Evolutionary conservation across 1,140 invertebrate genomes (phyloP), one percentile per base, ranked within the genome.

Genomic region (Doryteuthis pealeii): DNA sequence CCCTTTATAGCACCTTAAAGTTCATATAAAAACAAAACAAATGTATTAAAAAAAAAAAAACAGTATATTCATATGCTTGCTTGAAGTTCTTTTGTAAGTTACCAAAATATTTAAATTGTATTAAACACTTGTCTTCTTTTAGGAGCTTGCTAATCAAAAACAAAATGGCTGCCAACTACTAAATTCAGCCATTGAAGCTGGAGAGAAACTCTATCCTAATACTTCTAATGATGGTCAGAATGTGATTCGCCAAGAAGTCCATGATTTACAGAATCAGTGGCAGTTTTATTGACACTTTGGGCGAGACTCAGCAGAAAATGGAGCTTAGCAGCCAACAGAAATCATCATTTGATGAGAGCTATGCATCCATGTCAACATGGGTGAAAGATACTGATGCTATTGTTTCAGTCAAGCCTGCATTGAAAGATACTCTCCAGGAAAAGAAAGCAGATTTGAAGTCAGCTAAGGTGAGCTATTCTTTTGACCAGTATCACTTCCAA

Each of bases 321-420:
- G 93, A 76, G 92, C 93, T 33, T 93, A 97, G 89, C 45, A 75
- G 80, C 12, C 83, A 84, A 82, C 84, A 86, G 78, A 86, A 85
- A 86, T 81, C 82, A 35, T 80, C 83, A 22, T 88, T 86, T 81
- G 85, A 84, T 77, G 86, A 86, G 32, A 86, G 83, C 75, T 83
- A 79, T 79, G 95, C 97, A 83, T 94, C 97, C 86, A 85, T 98
- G 5, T 95, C 93, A 0, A 93, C 94, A 83, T 98, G 96, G 96
- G 85, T 98, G 0, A 92, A 92, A 81, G 94, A 96, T 83, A 94
- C 96, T n/a, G 95, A 97, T 85, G 90, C 92, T 78, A 93, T 94
- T 1, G 95, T 98, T 92, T 93, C 94, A 78, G 91, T 93, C 75
- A 95, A 97, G 80, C 95, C 94, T 0, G 94, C 96, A 86, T 88